A percentile compares a stretch with the other conserved stretches of the same genome.
These are phyloP conservation scores for Cyclopterus lumpus DNA, from an alignment of 2,797 vertebrate species.

Conservation along the genomic window DNA sequence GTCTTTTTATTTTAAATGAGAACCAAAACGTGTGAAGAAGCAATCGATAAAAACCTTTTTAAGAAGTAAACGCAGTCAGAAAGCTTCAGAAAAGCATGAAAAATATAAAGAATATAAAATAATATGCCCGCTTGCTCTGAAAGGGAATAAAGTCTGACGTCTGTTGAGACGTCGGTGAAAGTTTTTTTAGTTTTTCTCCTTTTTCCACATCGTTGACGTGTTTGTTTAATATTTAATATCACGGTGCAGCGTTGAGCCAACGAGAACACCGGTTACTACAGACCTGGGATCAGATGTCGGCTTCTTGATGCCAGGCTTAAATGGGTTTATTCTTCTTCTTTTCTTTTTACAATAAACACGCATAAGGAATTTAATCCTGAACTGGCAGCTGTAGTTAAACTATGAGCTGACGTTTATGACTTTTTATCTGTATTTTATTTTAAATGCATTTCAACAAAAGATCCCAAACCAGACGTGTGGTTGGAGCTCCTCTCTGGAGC, in stretches of 20 bases:
- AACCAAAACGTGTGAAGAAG: too few species aligned
- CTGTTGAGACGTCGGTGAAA: constrained; percentile 8
- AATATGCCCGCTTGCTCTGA: too few species aligned
- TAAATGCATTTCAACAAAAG: constrained; percentile 8
- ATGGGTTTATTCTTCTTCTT: background rate
- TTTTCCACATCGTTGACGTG: background rate
- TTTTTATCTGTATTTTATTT: too few species aligned
- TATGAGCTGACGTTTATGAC: background rate
- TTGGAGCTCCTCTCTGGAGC: constrained; percentile 66
- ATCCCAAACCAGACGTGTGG: constrained; percentile 67
- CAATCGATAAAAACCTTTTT: background rate
- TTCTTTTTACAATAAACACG: too few species aligned
- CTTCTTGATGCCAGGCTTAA: constrained; percentile 7
- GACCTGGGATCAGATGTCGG: background rate
- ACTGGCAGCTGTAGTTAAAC: constrained; percentile 41
- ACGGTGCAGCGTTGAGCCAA: background rate
- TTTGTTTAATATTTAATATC: too few species aligned
- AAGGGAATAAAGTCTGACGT: too few species aligned
- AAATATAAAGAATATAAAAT: too few species aligned
- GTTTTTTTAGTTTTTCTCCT: too few species aligned
- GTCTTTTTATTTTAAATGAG: too few species aligned
- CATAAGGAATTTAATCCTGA: constrained; percentile 5
- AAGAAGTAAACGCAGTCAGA: background rate
- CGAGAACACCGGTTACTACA: background rate
- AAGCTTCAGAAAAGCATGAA: too few species aligned